Conservation (phyloP, 1,140 invertebrate species). For the Himalopsyche phryganea region DNA sequence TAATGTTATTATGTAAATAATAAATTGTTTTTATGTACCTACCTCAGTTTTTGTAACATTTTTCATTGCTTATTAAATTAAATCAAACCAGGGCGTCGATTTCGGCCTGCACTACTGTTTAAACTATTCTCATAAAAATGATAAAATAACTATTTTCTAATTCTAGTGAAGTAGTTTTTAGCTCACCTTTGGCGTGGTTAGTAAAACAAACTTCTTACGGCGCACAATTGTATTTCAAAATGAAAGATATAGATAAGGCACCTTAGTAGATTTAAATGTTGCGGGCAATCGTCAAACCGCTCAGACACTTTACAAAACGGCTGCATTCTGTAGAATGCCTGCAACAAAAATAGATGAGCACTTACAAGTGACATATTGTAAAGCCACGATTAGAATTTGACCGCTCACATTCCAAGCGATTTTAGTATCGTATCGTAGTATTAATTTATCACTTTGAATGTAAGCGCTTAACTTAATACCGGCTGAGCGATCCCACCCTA, state of each 20-base stretch:
- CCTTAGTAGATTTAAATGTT: constrained; percentile 9
- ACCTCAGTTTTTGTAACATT: no score
- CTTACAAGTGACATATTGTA: constrained; percentile 5
- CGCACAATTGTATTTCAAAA: constrained; percentile 15
- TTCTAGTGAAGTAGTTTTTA: no score
- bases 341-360: constrained; percentile 10
- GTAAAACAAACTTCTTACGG: neutral
- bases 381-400: constrained; percentile 1
- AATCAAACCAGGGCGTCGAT: no score
- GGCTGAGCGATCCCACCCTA: constrained; percentile 24
- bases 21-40: no score
- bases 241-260: constrained; percentile 7
- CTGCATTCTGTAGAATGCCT: constrained; percentile 9
- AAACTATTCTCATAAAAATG: no score
- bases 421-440: neutral
- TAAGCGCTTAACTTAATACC: constrained; percentile 9
- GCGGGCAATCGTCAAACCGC: neutral
- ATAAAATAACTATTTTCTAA: no score
- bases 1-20: no score
- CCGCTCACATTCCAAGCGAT: constrained; percentile 5
- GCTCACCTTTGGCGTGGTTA: no score
- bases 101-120: no score
- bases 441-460: neutral
- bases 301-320: neutral
- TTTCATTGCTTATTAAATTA: no score